A percentile compares a stretch with the other conserved stretches of the same genome.
Evolutionary conservation across 2,888 invertebrate species (phyloP).

Genomic region (Aspidiotus rigidus): DNA sequence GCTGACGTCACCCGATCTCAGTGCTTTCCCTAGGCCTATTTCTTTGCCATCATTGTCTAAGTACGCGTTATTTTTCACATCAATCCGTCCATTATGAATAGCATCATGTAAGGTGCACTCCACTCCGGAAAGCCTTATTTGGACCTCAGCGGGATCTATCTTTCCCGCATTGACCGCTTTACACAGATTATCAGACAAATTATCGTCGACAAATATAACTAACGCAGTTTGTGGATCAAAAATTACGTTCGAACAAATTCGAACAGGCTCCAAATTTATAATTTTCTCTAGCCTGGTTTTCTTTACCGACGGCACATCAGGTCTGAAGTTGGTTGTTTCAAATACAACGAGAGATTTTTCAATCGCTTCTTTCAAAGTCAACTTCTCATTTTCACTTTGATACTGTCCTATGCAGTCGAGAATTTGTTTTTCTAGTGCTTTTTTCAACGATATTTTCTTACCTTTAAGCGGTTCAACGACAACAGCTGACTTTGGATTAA

Average conservation of each 20-base stretch:
- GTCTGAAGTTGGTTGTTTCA: neutral
- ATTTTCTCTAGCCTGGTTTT: neutral
- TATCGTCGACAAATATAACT: slow-evolving; percentile 62
- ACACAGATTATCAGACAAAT: slow-evolving; percentile 60
- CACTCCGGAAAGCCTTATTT: slow-evolving; percentile 63
- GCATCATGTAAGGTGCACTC: slow-evolving; percentile 65
- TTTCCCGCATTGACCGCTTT: slow-evolving; percentile 67
- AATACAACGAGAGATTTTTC: slow-evolving; percentile 55
- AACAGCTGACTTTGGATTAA: slow-evolving; percentile 71
- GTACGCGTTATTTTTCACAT: slow-evolving; percentile 61
- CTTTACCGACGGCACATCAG: neutral
- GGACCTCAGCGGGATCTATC: slow-evolving; percentile 57
- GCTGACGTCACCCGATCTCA: slow-evolving; percentile 64
- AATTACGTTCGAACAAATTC: slow-evolving; percentile 62
- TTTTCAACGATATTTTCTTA: slow-evolving; percentile 56
- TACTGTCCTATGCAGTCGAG: slow-evolving; percentile 73
- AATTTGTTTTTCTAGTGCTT: slow-evolving; percentile 68
- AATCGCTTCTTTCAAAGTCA: slow-evolving; percentile 69
- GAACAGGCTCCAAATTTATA: slow-evolving; percentile 52
- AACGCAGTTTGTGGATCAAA: slow-evolving; percentile 68
- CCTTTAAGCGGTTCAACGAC: slow-evolving; percentile 70
- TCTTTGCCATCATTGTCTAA: slow-evolving; percentile 56
- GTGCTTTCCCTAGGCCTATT: slow-evolving; percentile 62
- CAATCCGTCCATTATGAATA: slow-evolving; percentile 61
- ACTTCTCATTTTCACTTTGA: slow-evolving; percentile 46